These are phyloP conservation scores for Mastigias papua DNA, from an alignment of 30 jellyfish, hydroid and myxozoan species.

Conservation along the genomic window DNA sequence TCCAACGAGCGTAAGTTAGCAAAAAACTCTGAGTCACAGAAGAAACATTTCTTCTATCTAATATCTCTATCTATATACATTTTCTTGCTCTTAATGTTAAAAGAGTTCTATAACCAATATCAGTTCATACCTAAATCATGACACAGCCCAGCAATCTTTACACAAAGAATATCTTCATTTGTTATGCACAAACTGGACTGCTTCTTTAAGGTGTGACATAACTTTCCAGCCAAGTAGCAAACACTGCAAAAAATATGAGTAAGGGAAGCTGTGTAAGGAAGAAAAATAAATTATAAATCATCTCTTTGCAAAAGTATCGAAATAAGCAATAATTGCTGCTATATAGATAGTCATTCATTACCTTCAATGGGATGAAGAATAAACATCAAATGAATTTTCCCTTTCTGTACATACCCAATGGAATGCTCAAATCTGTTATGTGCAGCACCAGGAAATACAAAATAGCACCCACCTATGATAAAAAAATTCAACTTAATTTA, in stretches of 20 bases:
- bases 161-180: constrained; percentile 82
- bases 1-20: no score
- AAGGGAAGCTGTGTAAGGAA: background rate
- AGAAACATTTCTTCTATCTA: no score
- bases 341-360: no score
- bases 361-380: no score
- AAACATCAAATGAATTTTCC: no score
- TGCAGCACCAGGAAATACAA: constrained; percentile 97
- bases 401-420: constrained; percentile 76
- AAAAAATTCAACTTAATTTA: background rate
- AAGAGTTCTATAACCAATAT: background rate
- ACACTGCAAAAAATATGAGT: constrained; percentile 25
- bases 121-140: constrained; percentile 90
- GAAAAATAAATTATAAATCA: no score
- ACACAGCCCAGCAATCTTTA: constrained; percentile 95
- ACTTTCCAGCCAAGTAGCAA: constrained; percentile 83
- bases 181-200: constrained; percentile 78
- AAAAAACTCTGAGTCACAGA: no score
- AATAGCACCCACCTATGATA: constrained; percentile 81
- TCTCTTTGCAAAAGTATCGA: no score
- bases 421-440: constrained; percentile 97
- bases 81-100: background rate
- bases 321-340: no score
- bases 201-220: constrained; percentile 69
- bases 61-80: no score